Evolutionary conservation across 2,888 invertebrate species (phyloP).

Genomic region (Thecophora atra): DNA sequence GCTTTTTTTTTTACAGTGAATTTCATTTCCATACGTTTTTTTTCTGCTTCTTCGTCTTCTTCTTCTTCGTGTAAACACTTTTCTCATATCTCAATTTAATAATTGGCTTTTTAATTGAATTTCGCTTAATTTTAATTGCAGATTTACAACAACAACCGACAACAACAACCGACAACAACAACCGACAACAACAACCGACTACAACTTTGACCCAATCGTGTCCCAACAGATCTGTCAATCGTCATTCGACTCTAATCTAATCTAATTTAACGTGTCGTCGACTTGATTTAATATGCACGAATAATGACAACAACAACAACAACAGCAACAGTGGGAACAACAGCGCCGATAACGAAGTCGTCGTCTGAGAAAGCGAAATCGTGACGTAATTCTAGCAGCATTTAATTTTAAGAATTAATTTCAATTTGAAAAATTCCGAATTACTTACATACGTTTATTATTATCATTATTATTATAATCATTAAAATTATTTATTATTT

Average conservation of each 20-base stretch:
- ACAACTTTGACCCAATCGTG: slow-evolving; percentile 12
- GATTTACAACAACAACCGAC: not conserved
- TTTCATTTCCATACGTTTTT: slow-evolving; percentile 1
- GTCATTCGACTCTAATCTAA: not conserved
- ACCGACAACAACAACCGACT: not conserved
- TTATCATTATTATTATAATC: too few relatives aligned
- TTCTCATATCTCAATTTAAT: not conserved
- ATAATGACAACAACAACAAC: too few relatives aligned
- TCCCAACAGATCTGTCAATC: not conserved
- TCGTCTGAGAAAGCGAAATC: too few relatives aligned
- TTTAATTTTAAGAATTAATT: too few relatives aligned
- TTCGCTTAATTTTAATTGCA: slow-evolving; percentile 8
- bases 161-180: slow-evolving; percentile 14
- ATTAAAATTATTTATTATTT: too few relatives aligned
- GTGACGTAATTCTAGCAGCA: too few relatives aligned
- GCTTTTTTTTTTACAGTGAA: not conserved
- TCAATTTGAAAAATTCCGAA: too few relatives aligned
- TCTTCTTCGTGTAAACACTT: not conserved
- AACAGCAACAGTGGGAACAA: too few relatives aligned
- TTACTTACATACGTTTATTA: too few relatives aligned
- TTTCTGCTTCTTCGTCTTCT: not conserved
- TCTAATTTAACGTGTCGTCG: slow-evolving; percentile 16
- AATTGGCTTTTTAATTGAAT: not conserved
- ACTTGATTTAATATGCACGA: slow-evolving; percentile 13
- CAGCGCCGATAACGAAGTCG: too few relatives aligned